Base-by-base conservation (phyloP, 37 sponge, comb jelly and placozoan species). In the Halichondria panicea region DNA sequence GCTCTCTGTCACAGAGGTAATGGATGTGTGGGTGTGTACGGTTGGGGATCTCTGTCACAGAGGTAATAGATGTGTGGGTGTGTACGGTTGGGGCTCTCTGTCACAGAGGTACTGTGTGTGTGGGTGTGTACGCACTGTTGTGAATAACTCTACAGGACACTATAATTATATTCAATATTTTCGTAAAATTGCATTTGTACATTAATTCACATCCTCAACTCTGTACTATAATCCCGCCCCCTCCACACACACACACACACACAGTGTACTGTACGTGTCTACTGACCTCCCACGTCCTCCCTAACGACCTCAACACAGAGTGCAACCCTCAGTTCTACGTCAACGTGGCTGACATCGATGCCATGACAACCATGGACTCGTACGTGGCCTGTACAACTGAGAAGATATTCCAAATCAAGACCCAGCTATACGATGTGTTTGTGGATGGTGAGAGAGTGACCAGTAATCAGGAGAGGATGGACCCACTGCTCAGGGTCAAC, bases 311-410 rank as follows among this genome's bases (percentile, higher is more conserved):
- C 3, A 83, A 89, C 71, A 82, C 80, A 0, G 84, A 86, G 42
- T 39, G 38, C 38, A 71, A 86, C 56, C 93, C 95, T 7, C 81
- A 82, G 55, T 96, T 96, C 74, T 96, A 89, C 57, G 76, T 96
- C 66, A 96, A 87, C 72, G 89, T 96, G 27, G 71, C 91, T 50
- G 97, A 93, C 67, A 87, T 96, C 22, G 85, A 82, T 12, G 25
- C 35, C 0, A 74, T 96, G 43, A 38, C 79, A 48, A 43, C 64
- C 1, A 61, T 79, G 43, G 69, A 66, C 21, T 73, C 56, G 54
- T 96, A 77, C 68, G 58, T 96, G 41, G 97, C 97, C 25, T 96
- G 97, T 50, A 94, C 95, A 12, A 93, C 97, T 25, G 97, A 96
- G 89, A 72, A 76, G 38, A 91, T 96, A 9, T 74, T 96, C 25